Base-by-base conservation (phyloP, 2,888 invertebrate genomes). In the Phyto melanocephala region DNA sequence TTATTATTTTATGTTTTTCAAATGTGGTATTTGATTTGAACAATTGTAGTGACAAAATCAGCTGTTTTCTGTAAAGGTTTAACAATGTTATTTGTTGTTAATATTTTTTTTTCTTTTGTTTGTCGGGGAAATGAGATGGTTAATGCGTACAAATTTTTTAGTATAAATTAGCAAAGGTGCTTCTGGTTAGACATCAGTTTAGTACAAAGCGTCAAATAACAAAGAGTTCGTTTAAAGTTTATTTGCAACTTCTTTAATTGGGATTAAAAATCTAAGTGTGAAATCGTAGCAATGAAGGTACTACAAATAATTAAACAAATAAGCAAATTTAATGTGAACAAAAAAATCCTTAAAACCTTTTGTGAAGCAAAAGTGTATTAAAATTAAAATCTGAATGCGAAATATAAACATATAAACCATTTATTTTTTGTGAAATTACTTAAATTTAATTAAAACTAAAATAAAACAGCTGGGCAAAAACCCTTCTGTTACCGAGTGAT, bases 251-350 rank as follows among this genome's bases (percentile, higher is more conserved):
- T 86, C 87, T 60, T 76, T 13, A 70, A 52, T 88, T 88, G 87
- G 87, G 87, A 87, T 83, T 86, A 86, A 86, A 86, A 87, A 88
- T 84, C 84, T 84, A 90, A 89, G 88, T 85, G 84, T 86, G 88
- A 89, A 89, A 90, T 90, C 89, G 86, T 88, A 82, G 81, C 67
- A 88, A 90, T 90, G 90, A 90, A 90, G 90, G 90, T 90, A 84
- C 74, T 85, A 45, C 60, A 56, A 40, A 35, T 8, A 37, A 28
- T 28, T n/a, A n/a, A 35, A 22, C 8, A 47, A 1, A 22, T 15
- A 10, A 13, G 37, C n/a, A 68, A 50, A 13, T 8, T 37, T n/a
- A 28, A 52, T 3, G 17, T 20, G 1, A 28, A 33, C 6, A 20
- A 37, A 2, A 6, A 67, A 50, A 22, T 40, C 56, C 62, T 40